Evolutionary conservation across 2,797 vertebrate species (phyloP), one percentile per base, ranked within the genome.

Genomic region (Tachyglossus aculeatus): DNA sequence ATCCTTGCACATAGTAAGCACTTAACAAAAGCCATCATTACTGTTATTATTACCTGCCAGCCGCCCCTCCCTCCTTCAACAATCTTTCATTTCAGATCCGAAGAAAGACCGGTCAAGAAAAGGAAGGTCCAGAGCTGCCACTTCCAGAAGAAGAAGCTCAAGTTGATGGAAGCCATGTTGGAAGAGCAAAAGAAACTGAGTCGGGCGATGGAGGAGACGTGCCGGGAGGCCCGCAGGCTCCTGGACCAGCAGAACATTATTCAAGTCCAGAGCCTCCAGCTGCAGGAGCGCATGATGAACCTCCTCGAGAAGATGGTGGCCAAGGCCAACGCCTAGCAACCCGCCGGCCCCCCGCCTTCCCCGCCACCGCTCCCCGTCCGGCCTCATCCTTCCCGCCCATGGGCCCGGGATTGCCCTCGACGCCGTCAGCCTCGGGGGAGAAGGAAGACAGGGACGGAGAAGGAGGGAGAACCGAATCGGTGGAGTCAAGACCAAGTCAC

Each of bases 241-340:
- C 89, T 99, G 89, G 96, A 98, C 78, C 98, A 98, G 84, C 97
- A 99, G 89, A 97, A 96, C 90, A 92, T 99, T 70, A 93, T 99
- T 52, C 97, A 99, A 91, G 95, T 97, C 73, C 97, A 99, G 89
- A 96, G 96, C 80, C 91, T 99, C 77, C 97, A 98, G 90, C 92
- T 99, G 45, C 98, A 99, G 88, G 97, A 99, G 56, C 94, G 97
- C 44, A 98, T 98, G 97, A 98, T 99, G 97, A 98, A 97, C 87
- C 94, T 99, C 55, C 90, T 99, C 66, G 98, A 99, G 90, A 97
- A 95, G 88, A 95, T 99, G 94, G 93, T 98, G 25, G 94, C 94
- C 65, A 94, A 93, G 85, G 86, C 92, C 45, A 83, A 67, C 1
- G 85, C 76, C 76, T 93, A 92, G 87, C 68, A 64, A 66, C 47